Evolutionary conservation across 2,113 vertebrate genomes (phyloP).

Genomic region (Thamnaconus septentrionalis): DNA sequence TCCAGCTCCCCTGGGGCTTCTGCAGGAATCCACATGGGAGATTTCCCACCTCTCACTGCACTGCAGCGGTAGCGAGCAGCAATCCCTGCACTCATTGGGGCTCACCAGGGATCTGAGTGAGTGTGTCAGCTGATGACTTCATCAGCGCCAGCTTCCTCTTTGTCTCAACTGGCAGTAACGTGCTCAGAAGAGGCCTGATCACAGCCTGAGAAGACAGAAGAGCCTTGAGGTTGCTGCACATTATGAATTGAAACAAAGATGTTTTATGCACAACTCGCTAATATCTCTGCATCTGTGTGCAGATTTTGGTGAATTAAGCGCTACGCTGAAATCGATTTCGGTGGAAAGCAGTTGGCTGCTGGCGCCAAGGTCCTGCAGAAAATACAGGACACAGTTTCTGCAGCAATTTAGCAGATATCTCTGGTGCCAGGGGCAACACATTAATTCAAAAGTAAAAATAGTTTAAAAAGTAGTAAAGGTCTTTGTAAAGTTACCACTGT

Average conservation of each 20-base stretch:
- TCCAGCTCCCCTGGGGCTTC: slow-evolving; percentile 22
- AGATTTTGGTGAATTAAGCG: too few species aligned
- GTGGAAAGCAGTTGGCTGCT: too few species aligned
- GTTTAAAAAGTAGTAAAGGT: too few species aligned
- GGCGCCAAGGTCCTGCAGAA: too few species aligned
- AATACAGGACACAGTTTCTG: too few species aligned
- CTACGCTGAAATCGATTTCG: too few species aligned
- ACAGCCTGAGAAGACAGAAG: slow-evolving; percentile 12
- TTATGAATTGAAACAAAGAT: slow-evolving; percentile 3
- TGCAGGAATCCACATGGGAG: slow-evolving; percentile 29
- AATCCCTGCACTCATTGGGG: slow-evolving; percentile 14
- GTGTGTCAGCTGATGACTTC: slow-evolving; percentile 46
- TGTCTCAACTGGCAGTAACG: not conserved
- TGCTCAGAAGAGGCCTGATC: slow-evolving; percentile 35
- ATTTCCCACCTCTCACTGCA: slow-evolving; percentile 12
- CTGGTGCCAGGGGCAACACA: too few species aligned
- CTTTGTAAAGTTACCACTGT: too few species aligned
- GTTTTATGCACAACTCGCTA: too few species aligned
- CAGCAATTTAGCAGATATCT: too few species aligned
- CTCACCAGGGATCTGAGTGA: slow-evolving; percentile 25
- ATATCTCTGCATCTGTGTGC: too few species aligned
- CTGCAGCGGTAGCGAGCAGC: slow-evolving; percentile 6
- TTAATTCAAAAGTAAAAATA: too few species aligned
- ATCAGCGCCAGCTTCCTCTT: slow-evolving; percentile 29
- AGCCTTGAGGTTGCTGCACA: slow-evolving; percentile 3